Base-by-base conservation (phyloP, 2,888 invertebrate genomes). In the Lagria hirta region DNA sequence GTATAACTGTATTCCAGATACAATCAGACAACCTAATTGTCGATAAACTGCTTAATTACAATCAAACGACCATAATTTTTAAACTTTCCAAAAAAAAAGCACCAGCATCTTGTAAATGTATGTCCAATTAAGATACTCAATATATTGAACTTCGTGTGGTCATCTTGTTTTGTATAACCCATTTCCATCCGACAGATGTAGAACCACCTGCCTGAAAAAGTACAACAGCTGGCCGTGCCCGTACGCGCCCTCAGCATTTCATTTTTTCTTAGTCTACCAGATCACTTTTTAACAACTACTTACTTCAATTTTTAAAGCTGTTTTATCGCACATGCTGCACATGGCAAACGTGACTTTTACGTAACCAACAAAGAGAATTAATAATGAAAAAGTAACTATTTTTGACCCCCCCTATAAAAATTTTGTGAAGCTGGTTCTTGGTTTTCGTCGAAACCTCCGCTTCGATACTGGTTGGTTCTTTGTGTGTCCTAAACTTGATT, bases 181-280 rank as follows among this genome's bases (percentile, higher is more conserved):
- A 24, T 38, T 7, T 21, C 38, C 29, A 36, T 38, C 38, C 29
- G 30, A 30, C 61, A 63, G 61, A 61, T 61, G 61, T 58, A 48
- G 36, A 57, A 58, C 61, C 63, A 61, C 63, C 63, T 63, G 63
- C 57, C 57, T 45, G 34, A 43, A 53, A 56, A n/a, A n/a, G n/a
- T n/a, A 50, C 43, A 61, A 63, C 63, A 63, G 63, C 63, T 61
- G 62, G 58, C 54, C 45, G 47, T 44, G 51, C 42, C 51, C 44
- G 52, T 53, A 48, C 50, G 48, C 55, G 53, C 60, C 57, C 59
- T 51, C 57, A 52, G 52, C 52, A 30, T 36, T 48, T 43, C 44
- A 48, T 52, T 54, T 54, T 35, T 28, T 32, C 17, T 29, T 28
- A 24, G 20, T 16, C 24, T 21, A 29, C 35, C 43, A 43, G 45